Percentiles rank a stretch among this genome's conserved stretches.
Evolutionary conservation across 2,797 vertebrate genomes (phyloP).

Genomic region (Spinus olivaceus): DNA sequence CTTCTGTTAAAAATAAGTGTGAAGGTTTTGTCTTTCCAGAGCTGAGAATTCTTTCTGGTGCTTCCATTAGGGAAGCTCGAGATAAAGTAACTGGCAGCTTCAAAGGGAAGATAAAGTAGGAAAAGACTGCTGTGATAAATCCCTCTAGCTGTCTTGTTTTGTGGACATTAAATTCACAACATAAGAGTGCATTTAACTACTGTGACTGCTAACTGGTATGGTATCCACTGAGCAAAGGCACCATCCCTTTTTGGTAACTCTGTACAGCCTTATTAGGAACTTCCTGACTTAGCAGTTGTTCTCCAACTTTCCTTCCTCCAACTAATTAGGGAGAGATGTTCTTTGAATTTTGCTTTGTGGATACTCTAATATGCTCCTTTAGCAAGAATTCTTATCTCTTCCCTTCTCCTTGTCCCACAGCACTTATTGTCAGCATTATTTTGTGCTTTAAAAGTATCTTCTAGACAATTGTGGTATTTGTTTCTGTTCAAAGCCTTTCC

Average conservation of each 20-base stretch:
- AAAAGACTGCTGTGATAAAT: not conserved
- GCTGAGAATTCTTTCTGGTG: not conserved
- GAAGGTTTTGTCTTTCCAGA: not conserved
- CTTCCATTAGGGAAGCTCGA: not conserved
- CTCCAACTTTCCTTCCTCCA: not conserved
- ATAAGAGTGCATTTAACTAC: not conserved
- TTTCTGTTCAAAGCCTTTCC: slow-evolving; percentile 18
- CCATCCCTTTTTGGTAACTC: not conserved
- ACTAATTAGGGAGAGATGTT: not conserved
- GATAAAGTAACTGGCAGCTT: not conserved
- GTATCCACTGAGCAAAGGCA: not conserved
- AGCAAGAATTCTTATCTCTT: not conserved
- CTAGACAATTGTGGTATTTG: not conserved
- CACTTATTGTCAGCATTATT: not conserved
- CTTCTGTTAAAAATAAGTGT: not conserved
- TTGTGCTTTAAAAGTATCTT: not conserved
- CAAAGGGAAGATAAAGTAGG: not conserved
- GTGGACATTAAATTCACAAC: not conserved
- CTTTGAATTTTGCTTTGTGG: not conserved
- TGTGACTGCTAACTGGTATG: not conserved
- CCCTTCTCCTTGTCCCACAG: not conserved
- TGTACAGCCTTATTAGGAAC: not conserved
- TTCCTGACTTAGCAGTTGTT: not conserved
- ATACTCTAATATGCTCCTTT: not conserved
- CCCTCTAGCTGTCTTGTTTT: not conserved